phyloP scores from a whole-genome alignment of 2,888 invertebrate genomes.

The Peribatodes rhomboidaria region DNA sequence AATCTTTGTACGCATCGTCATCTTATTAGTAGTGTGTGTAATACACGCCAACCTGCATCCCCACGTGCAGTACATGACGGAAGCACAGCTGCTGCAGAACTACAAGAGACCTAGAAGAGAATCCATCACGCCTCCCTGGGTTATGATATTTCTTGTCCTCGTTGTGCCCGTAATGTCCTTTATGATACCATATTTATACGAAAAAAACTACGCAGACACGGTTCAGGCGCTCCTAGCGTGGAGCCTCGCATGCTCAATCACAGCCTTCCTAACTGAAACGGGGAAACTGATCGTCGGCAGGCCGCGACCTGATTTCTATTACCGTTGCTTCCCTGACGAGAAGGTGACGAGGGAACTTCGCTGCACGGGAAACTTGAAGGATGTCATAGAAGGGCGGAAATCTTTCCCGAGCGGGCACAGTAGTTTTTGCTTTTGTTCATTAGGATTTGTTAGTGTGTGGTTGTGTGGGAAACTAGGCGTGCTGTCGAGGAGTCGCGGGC shows the following conservation, averaged over 20 bases:
- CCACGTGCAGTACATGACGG: slow-evolving; percentile 90
- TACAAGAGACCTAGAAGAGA: slow-evolving; percentile 90
- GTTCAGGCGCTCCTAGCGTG: slow-evolving; percentile 79
- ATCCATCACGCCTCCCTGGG: slow-evolving; percentile 88
- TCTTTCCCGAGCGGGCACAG: slow-evolving; percentile 96
- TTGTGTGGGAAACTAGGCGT: slow-evolving; percentile 89
- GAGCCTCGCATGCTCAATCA: slow-evolving; percentile 88
- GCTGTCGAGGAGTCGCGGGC: slow-evolving; percentile 86
- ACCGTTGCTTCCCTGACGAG: slow-evolving; percentile 93
- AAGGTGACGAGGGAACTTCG: slow-evolving; percentile 72
- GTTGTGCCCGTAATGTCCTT: slow-evolving; percentile 86
- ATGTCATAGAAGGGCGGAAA: slow-evolving; percentile 91
- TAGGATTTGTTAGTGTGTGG: slow-evolving; percentile 91
- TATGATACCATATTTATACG: slow-evolving; percentile 67
- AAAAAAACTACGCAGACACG: slow-evolving; percentile 54
- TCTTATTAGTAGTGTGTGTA: slow-evolving; percentile 56
- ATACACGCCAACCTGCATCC: slow-evolving; percentile 88
- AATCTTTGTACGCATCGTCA: slow-evolving; percentile 56
- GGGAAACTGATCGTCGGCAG: slow-evolving; percentile 88
- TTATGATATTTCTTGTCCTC: slow-evolving; percentile 88
- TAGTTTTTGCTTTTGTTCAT: slow-evolving; percentile 91
- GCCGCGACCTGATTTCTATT: slow-evolving; percentile 94
- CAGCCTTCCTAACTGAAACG: slow-evolving; percentile 88
- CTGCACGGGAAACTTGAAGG: slow-evolving; percentile 88
- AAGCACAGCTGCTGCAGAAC: slow-evolving; percentile 89